Conservation (phyloP, 2,888 invertebrate species). For the Leptura quadrifasciata region DNA sequence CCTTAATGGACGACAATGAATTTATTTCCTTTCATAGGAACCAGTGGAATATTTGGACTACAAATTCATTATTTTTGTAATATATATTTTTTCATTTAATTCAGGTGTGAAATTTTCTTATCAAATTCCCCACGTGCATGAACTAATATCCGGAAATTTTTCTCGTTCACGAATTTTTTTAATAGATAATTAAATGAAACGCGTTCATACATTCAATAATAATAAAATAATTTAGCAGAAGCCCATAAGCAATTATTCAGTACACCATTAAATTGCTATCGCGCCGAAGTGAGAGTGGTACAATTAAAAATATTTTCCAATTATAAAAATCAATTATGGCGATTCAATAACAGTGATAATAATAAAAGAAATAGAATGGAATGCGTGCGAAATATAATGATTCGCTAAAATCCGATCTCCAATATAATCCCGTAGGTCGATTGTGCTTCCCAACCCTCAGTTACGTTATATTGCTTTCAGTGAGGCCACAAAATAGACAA, state of each 20-base stretch:
- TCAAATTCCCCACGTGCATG: no score
- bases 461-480: conserved; percentile 65
- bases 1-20: no score
- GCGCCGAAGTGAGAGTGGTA: background rate
- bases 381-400: conserved; percentile 70
- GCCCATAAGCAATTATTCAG: background rate
- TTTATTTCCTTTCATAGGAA: no score
- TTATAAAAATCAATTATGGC: conserved; percentile 44
- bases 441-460: conserved; percentile 52
- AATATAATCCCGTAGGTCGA: conserved; percentile 64
- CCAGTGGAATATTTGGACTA: no score
- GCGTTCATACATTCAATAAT: no score
- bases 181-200: no score
- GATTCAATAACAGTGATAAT: conserved; percentile 50
- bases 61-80: no score
- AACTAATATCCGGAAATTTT: no score
- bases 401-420: conserved; percentile 70
- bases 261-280: background rate
- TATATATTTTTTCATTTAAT: no score
- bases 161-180: no score
- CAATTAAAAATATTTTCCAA: conserved; percentile 40
- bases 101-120: no score
- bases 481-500: conserved; percentile 63
- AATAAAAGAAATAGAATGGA: conserved; percentile 55
- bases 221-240: background rate